These are phyloP conservation scores for Ceyx melanurus DNA, from an alignment of 2,113 vertebrate species.

Conservation along the genomic window DNA sequence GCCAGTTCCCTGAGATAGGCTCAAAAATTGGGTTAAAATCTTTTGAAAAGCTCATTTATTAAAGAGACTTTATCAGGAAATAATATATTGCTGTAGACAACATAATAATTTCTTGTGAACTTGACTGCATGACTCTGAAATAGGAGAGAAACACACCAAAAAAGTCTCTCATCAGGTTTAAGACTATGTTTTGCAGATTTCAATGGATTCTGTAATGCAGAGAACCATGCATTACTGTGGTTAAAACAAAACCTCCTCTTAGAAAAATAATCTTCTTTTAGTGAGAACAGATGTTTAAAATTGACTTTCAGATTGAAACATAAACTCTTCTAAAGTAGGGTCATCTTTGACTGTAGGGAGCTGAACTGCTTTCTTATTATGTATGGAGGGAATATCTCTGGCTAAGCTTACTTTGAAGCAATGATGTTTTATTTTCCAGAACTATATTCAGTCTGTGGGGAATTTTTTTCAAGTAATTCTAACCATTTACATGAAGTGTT, in stretches of 20 bases:
- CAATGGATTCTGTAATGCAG: not conserved
- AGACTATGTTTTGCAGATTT: not conserved
- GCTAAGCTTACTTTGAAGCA: not conserved
- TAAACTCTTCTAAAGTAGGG: not conserved
- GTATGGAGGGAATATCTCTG: not conserved
- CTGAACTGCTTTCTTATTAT: not conserved
- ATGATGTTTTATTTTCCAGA: not conserved
- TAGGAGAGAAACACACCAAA: accelerated
- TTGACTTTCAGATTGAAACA: not conserved
- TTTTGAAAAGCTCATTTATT: not conserved
- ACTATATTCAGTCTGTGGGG: not conserved
- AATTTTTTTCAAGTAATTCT: not conserved
- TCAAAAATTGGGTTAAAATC: not conserved
- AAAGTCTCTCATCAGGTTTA: not conserved
- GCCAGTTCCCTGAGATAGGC: not conserved
- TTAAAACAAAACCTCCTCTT: not conserved
- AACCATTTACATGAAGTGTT: not conserved
- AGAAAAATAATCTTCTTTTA: not conserved
- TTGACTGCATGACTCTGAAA: not conserved
- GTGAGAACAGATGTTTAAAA: slow-evolving; percentile 2
- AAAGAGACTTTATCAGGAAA: not conserved
- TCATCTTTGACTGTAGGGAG: not conserved
- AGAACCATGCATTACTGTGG: not conserved
- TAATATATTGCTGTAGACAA: not conserved
- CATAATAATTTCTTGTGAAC: not conserved